These are phyloP conservation scores for Diplogasteroides magnus DNA, from an alignment of 1,140 invertebrate genomes.

Conservation along the genomic window DNA sequence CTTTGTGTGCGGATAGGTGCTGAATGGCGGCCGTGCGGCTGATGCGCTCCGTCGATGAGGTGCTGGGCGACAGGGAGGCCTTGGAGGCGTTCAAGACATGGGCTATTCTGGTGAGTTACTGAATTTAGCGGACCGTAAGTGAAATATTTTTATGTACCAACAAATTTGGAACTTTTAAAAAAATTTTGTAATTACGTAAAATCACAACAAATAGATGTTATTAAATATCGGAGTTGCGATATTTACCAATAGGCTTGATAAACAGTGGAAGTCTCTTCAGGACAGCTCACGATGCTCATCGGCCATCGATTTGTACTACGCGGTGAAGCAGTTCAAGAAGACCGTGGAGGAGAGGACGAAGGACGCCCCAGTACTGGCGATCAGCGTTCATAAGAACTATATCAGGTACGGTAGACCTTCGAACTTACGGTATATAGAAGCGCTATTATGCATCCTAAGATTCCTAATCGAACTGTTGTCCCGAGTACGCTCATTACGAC, in stretches of 20 bases:
- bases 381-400: conserved; percentile 20
- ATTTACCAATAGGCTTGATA: too few relatives aligned
- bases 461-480: conserved; percentile 12
- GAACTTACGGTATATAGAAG: conserved; percentile 2
- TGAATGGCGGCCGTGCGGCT: conserved; percentile 1
- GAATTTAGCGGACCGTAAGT: too few relatives aligned
- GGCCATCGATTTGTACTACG: conserved; percentile 27
- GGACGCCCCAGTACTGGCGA: conserved; percentile 19
- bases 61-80: conserved; percentile 5
- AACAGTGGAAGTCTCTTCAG: conserved; percentile 2
- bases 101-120: not conserved
- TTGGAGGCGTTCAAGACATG: conserved; percentile 9
- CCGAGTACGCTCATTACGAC: not conserved
- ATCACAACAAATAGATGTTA: not conserved
- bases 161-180: not conserved
- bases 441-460: conserved; percentile 5
- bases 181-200: not conserved
- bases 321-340: conserved; percentile 22
- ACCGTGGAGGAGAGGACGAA: conserved; percentile 11
- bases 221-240: not conserved
- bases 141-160: too few relatives aligned
- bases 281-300: conserved; percentile 19
- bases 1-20: too few relatives aligned
- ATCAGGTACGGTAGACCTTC: conserved; percentile 22
- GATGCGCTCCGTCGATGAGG: conserved; percentile 8